These are phyloP conservation scores for Cephus pulcher DNA, from an alignment of 2,888 invertebrate genomes.

Conservation along the genomic window DNA sequence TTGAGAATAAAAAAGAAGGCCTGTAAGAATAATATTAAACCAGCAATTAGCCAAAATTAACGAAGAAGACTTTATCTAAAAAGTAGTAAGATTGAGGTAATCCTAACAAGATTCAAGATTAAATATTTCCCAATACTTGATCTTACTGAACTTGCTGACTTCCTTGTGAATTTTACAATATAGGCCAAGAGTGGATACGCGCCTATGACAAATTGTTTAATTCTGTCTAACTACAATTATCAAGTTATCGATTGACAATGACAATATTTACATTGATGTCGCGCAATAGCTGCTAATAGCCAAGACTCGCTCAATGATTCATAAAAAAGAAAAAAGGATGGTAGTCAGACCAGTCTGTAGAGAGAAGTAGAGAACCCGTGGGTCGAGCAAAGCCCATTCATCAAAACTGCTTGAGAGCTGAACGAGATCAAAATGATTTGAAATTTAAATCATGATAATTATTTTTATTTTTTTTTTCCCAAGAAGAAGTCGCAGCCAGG, in stretches of 20 bases:
- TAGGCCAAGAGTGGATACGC: not conserved
- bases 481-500: not conserved
- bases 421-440: slow-evolving; percentile 32
- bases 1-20: too few relatives aligned
- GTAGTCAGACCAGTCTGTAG: not conserved
- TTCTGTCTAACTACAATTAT: not conserved
- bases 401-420: not conserved
- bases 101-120: not conserved
- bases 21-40: too few relatives aligned
- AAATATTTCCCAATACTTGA: not conserved
- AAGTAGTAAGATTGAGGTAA: too few relatives aligned
- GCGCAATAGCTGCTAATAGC: not conserved
- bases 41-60: too few relatives aligned
- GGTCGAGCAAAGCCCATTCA: not conserved
- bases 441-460: slow-evolving; percentile 34
- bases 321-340: not conserved
- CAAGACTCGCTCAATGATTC: not conserved
- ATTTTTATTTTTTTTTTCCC: slow-evolving; percentile 25
- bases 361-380: not conserved
- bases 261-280: not conserved
- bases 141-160: not conserved
- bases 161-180: not conserved
- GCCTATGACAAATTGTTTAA: not conserved
- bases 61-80: too few relatives aligned
- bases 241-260: not conserved